A percentile compares a stretch with the other conserved stretches of the same genome.
phyloP scores from a whole-genome alignment of 2,113 vertebrate genomes.

The Cebidichthys violaceus region DNA sequence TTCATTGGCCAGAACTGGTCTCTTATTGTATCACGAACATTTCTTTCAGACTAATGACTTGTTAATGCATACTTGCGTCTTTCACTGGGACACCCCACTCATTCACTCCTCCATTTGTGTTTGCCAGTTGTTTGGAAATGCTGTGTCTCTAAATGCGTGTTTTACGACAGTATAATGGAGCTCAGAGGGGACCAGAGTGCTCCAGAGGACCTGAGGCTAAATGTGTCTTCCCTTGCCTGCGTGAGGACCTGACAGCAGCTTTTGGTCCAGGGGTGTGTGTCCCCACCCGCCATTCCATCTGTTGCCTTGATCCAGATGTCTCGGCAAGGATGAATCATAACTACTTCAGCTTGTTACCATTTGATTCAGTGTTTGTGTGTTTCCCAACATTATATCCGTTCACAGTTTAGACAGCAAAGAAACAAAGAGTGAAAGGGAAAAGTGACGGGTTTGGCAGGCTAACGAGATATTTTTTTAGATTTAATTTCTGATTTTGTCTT shows the following conservation, averaged over 20 bases:
- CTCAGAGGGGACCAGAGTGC: conserved; percentile 28
- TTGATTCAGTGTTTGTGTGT: conserved; percentile 56
- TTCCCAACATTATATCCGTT: conserved; percentile 45
- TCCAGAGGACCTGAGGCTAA: conserved; percentile 38
- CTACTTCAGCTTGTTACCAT: conserved; percentile 64
- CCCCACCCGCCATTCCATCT: conserved; percentile 55
- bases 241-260: conserved; percentile 54
- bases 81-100: neutral
- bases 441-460: neutral
- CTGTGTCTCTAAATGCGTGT: conserved; percentile 26
- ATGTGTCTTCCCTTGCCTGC: conserved; percentile 41
- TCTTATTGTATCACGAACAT: conserved; percentile 23
- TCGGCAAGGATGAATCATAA: conserved; percentile 73
- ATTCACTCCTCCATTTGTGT: conserved; percentile 8
- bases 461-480: neutral
- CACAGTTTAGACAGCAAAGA: conserved; percentile 51
- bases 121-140: neutral
- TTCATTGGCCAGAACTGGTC: conserved; percentile 25
- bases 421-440: neutral
- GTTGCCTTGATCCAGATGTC: conserved; percentile 71
- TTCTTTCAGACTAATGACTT: neutral
- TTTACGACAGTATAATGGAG: conserved; percentile 21
- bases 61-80: neutral
- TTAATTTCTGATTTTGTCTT: neutral
- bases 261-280: conserved; percentile 55